Percentiles rank a stretch among this genome's conserved stretches.
These are phyloP conservation scores for Steinernema khuongi DNA, from an alignment of 1,140 invertebrate species.

Conservation along the genomic window DNA sequence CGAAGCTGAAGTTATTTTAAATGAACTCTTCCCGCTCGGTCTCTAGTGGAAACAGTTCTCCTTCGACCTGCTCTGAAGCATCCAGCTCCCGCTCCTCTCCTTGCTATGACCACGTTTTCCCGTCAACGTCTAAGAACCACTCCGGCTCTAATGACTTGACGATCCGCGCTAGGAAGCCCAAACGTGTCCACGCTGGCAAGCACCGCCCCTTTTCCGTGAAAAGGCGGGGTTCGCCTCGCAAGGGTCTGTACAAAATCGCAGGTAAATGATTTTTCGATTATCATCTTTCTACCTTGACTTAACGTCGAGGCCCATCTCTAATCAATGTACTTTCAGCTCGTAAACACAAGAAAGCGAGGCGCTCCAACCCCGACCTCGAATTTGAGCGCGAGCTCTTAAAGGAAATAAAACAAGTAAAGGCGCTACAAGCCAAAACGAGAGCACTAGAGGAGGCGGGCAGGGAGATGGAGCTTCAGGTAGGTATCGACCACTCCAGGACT, in stretches of 20 bases:
- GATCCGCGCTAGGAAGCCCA: neutral
- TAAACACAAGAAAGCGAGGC: neutral
- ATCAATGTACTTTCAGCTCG: neutral
- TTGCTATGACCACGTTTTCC: neutral
- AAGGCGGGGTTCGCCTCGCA: neutral
- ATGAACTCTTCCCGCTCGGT: neutral
- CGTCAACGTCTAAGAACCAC: neutral
- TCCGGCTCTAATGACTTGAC: neutral
- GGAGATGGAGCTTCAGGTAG: conserved; percentile 9
- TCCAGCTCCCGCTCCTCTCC: neutral
- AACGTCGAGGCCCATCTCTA: neutral
- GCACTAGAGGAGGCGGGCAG: neutral
- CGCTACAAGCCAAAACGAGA: neutral
- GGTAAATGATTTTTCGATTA: neutral
- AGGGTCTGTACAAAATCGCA: neutral
- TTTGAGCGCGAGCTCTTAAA: neutral
- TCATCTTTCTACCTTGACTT: neutral
- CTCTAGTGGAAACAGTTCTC: neutral
- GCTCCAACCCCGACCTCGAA: neutral
- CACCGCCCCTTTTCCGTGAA: neutral
- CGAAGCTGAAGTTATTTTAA: neutral
- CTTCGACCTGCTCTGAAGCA: conserved; percentile 5
- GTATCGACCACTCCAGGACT: neutral
- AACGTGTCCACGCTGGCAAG: neutral
- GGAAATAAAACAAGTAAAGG: neutral